A percentile compares a stretch with the other conserved stretches of the same genome.
These are phyloP conservation scores for Lasioglossum figueresi DNA, from an alignment of 2,888 invertebrate genomes.

Conservation along the genomic window DNA sequence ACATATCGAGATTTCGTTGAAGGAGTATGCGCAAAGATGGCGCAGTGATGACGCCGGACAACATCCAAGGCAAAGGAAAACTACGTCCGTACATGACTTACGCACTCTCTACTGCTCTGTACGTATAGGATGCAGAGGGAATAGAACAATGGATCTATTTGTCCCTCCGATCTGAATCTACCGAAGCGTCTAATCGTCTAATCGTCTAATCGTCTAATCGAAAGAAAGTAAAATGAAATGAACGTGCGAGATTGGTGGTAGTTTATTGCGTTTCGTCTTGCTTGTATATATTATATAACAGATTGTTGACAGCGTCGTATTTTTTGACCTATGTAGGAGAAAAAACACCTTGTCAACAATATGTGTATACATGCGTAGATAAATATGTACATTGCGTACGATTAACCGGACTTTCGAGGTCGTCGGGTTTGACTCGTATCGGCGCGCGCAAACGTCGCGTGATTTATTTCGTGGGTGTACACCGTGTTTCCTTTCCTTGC, in stretches of 20 bases:
- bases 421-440: slow-evolving; percentile 28
- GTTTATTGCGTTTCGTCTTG: neutral
- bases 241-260: neutral
- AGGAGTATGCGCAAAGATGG: neutral
- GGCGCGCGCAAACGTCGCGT: slow-evolving; percentile 18
- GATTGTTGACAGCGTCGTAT: neutral
- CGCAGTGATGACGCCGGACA: neutral
- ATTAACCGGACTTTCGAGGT: neutral
- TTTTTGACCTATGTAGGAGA: neutral
- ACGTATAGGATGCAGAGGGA: neutral
- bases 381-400: neutral
- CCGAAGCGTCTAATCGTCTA: neutral
- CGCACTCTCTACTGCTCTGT: too few relatives aligned
- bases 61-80: neutral
- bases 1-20: neutral
- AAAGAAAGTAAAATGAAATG: neutral
- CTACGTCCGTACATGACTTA: too few relatives aligned
- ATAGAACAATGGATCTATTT: neutral
- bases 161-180: neutral
- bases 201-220: neutral
- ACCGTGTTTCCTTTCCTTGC: neutral
- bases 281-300: neutral
- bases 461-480: slow-evolving; percentile 12
- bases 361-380: neutral
- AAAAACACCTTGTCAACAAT: slow-evolving; percentile 17